These are phyloP conservation scores for Lochmaea capreae DNA, from an alignment of 2,888 invertebrate genomes.

Conservation along the genomic window DNA sequence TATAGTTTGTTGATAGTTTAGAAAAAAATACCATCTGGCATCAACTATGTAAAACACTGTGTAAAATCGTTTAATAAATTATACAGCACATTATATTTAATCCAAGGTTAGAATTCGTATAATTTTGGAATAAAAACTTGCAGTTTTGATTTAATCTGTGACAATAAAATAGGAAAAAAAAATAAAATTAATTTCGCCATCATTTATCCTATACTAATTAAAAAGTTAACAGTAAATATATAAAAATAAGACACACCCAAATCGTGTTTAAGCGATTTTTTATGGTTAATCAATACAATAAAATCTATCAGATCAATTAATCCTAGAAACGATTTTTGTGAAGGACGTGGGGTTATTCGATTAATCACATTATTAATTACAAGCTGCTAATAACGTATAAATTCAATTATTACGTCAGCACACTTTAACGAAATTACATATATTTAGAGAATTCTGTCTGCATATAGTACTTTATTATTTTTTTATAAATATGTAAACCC, in stretches of 20 bases:
- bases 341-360: conserved; percentile 14
- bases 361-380: conserved; percentile 15
- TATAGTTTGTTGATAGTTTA: too few relatives aligned
- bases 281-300: conserved; percentile 1
- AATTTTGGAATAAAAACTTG: conserved; percentile 20
- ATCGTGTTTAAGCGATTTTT: conserved; percentile 9
- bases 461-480: too few relatives aligned
- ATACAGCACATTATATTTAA: conserved; percentile 15
- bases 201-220: conserved; percentile 9
- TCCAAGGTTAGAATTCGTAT: conserved; percentile 24
- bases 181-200: conserved; percentile 17
- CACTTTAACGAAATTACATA: neutral
- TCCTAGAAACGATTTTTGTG: conserved; percentile 2
- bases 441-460: neutral
- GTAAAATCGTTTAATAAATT: neutral
- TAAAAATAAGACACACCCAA: conserved; percentile 14
- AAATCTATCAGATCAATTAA: neutral
- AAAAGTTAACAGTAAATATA: conserved; percentile 2
- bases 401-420: neutral
- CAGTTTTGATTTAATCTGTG: conserved; percentile 10
- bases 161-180: conserved; percentile 18
- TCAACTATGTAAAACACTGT: neutral
- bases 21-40: neutral
- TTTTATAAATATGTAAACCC: too few relatives aligned
- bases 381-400: neutral